Evolutionary conservation across 2,113 vertebrate species (phyloP).

Genomic region (Silurus glanis): DNA sequence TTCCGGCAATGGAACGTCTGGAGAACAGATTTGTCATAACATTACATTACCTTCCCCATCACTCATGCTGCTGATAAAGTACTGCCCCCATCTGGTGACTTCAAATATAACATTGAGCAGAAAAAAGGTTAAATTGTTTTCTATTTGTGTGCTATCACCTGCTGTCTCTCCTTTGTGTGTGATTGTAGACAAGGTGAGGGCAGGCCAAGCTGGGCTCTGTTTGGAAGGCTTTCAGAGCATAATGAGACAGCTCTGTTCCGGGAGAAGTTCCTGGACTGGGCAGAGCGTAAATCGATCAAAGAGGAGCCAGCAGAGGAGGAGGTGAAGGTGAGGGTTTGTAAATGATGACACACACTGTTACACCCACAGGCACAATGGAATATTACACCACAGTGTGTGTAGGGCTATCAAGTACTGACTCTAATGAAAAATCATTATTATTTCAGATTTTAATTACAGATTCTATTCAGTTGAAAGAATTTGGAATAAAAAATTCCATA

Average conservation of each 20-base stretch:
- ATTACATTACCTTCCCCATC: neutral
- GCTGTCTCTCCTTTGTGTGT: neutral
- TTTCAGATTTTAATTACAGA: neutral
- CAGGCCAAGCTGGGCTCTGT: conserved; percentile 75
- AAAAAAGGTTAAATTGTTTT: neutral
- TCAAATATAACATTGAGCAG: neutral
- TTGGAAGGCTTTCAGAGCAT: conserved; percentile 78
- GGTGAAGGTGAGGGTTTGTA: conserved; percentile 63
- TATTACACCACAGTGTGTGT: neutral
- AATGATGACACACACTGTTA: neutral
- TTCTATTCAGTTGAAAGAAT: neutral
- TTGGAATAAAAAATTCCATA: neutral
- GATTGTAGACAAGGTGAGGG: conserved; percentile 69
- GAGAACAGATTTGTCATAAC: conserved; percentile 12
- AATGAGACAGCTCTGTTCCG: conserved; percentile 79
- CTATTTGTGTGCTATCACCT: neutral
- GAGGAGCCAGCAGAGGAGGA: conserved; percentile 68
- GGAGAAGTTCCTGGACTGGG: conserved; percentile 83
- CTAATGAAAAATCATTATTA: neutral
- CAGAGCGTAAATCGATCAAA: conserved; percentile 65
- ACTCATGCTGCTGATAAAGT: neutral
- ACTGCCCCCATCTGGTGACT: conserved; percentile 34
- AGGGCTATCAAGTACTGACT: neutral
- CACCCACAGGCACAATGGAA: neutral
- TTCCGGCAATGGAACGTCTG: neutral